Percentiles rank a stretch among this genome's conserved stretches.
Evolutionary conservation across 2,113 vertebrate genomes (phyloP).

Genomic region (Trogon melanurus): DNA sequence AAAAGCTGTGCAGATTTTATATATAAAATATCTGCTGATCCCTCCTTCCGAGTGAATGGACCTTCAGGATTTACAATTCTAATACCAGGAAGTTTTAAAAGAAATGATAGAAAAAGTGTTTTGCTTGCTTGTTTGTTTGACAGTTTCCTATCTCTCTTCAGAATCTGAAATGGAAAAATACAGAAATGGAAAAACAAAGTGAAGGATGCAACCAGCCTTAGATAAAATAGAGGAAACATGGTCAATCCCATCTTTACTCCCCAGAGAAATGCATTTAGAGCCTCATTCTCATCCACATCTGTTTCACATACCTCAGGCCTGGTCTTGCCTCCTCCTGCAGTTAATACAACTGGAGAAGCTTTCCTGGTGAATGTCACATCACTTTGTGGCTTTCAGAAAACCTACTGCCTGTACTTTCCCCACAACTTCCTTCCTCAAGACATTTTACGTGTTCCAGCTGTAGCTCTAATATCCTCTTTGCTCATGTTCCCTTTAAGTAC

Average conservation of each 20-base stretch:
- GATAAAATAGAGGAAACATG: background rate
- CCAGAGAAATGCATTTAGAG: background rate
- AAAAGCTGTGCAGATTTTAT: background rate
- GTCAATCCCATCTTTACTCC: background rate
- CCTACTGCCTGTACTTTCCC: background rate
- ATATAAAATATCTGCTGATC: background rate
- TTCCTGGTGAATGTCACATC: background rate
- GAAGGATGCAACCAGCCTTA: background rate
- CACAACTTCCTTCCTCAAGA: background rate
- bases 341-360: background rate
- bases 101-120: background rate
- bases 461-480: background rate
- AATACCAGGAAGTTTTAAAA: constrained; percentile 5
- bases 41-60: background rate
- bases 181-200: background rate
- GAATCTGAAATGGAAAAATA: background rate
- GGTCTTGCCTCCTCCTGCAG: background rate
- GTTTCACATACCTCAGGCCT: background rate
- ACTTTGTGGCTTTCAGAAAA: background rate
- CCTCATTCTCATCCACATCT: background rate
- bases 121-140: background rate
- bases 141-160: background rate
- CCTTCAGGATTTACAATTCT: constrained; percentile 1
- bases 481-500: background rate
- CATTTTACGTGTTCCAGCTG: background rate